These are phyloP conservation scores for Penelope pileata DNA, from an alignment of 2,113 vertebrate species.

Conservation along the genomic window DNA sequence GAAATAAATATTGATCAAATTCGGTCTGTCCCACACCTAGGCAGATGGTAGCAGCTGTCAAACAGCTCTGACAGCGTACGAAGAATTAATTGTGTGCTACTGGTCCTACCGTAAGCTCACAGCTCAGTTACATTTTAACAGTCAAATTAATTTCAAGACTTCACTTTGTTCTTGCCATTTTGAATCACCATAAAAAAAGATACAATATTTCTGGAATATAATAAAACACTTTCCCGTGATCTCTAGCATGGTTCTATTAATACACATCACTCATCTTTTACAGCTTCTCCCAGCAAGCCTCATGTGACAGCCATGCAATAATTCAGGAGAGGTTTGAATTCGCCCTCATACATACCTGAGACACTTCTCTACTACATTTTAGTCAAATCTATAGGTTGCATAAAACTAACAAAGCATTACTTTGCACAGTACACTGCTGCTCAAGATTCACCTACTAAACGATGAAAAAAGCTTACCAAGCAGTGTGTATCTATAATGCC, in stretches of 20 bases:
- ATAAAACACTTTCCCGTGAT: neutral
- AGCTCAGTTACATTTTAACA: slow-evolving; percentile 14
- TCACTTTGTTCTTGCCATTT: slow-evolving; percentile 38
- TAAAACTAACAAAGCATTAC: neutral
- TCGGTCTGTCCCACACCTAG: neutral
- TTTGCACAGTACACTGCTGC: neutral
- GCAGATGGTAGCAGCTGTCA: slow-evolving; percentile 20
- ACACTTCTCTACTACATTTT: neutral
- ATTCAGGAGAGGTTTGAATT: neutral
- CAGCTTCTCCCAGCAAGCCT: neutral
- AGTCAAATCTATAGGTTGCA: neutral
- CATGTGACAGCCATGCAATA: neutral
- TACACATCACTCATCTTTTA: neutral
- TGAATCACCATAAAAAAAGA: neutral
- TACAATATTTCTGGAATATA: slow-evolving; percentile 26
- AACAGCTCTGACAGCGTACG: neutral
- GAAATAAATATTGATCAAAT: slow-evolving; percentile 24
- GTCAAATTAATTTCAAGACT: slow-evolving; percentile 40
- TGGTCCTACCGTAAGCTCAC: accelerated
- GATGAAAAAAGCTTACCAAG: neutral
- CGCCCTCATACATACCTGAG: neutral
- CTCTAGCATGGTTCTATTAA: neutral
- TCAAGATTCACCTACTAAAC: neutral
- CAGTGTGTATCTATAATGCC: neutral
- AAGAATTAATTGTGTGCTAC: slow-evolving; percentile 4